Evolutionary conservation across 2,888 invertebrate genomes (phyloP).

Genomic region (Melangyna quadrimaculata): DNA sequence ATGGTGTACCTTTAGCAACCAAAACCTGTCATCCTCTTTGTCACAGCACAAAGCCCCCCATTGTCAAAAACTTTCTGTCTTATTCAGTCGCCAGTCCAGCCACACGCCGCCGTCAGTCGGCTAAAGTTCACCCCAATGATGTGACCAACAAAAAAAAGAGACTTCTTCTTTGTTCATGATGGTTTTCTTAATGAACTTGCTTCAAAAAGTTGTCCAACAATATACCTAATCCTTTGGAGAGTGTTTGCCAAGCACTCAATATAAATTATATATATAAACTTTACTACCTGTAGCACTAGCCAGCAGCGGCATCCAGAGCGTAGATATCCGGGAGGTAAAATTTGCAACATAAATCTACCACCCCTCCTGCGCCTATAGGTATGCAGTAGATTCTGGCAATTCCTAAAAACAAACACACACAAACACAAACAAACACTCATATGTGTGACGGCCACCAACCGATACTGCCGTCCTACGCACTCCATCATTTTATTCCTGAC

Average conservation of each 20-base stretch:
- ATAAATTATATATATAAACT: background rate
- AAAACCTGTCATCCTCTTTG: conserved; percentile 28
- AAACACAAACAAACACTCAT: background rate
- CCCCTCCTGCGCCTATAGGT: conserved; percentile 1
- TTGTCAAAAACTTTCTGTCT: conserved; percentile 14
- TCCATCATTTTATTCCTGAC: conserved; percentile 69
- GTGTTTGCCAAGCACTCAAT: conserved; percentile 29
- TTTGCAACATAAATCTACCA: conserved; percentile 55
- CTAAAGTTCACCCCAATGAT: conserved; percentile 9
- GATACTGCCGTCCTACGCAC: conserved; percentile 58
- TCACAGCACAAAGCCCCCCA: background rate
- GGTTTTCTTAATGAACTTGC: conserved; percentile 57
- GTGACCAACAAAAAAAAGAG: conserved; percentile 49
- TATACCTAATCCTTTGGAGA: conserved; percentile 56
- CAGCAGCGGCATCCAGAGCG: background rate
- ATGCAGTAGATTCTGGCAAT: background rate
- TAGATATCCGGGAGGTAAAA: conserved; percentile 31
- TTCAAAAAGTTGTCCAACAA: conserved; percentile 54
- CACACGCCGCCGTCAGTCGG: background rate
- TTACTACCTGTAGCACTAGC: conserved; percentile 29
- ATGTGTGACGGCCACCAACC: background rate
- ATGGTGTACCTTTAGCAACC: background rate
- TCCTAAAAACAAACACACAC: background rate
- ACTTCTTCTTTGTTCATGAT: conserved; percentile 27
- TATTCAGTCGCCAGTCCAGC: background rate